Base-by-base conservation (phyloP, 2,888 invertebrate species). In the Anarsia innoxiella region DNA sequence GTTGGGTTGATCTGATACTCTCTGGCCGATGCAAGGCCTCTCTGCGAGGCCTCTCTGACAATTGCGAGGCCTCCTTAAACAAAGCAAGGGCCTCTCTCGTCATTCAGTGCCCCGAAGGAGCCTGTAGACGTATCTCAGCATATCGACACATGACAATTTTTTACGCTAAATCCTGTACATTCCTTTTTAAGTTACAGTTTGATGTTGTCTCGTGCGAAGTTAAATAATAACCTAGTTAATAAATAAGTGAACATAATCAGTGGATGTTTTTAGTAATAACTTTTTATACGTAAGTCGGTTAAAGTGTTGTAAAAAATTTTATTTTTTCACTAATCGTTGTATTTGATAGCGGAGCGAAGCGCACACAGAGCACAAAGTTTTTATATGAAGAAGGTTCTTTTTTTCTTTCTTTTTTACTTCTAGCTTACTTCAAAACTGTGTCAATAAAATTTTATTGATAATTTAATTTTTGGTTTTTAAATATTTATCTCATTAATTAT, bases 271-370 rank as follows among this genome's bases (percentile, higher is more conserved):
- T 55, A 52, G 36, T 39, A 48, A 61, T 68, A 69, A 71, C 65
- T 74, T 66, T n/a, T 73, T 72, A 68, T 73, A 76, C 72, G 69
- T 75, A 73, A 73, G 72, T 64, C 51, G 59, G 59, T 69, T 63
- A 65, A 58, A n/a, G n/a, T 57, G 59, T 66, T 66, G 55, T 66
- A 66, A 65, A 56, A 71, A 45, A 66, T 66, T 68, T 71, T 74
- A 73, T 74, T 77, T 77, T 75, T 75, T 72, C 74, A 72, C 68
- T 63, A 57, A 67, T 63, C 61, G 56, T 64, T 65, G 61, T 66
- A 61, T 48, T 57, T 30, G 63, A 51, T 59, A 53, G 53, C 53
- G 55, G 44, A 50, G 53, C 41, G 37, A 46, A 58, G 59, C 70
- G 72, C 72, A 72, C 70, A 70, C 56, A 39, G 42, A 61, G 73